Percentiles rank a stretch among this genome's conserved stretches.
These are phyloP conservation scores for Cheilosia grossa DNA, from an alignment of 2,888 invertebrate genomes.

Conservation along the genomic window DNA sequence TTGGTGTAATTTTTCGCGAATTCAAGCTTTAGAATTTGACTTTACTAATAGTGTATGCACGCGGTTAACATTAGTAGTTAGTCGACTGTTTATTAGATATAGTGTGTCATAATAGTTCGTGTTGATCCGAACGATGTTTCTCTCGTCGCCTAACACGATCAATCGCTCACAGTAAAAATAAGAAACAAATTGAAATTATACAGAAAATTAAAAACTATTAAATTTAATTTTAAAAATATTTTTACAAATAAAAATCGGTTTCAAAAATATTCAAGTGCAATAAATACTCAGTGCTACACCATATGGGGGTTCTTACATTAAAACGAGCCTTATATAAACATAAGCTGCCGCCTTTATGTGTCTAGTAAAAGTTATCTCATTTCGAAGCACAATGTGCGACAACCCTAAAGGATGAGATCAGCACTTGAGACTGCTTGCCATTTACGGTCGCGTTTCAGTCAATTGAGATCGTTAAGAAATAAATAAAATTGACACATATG, in stretches of 20 bases:
- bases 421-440: conserved; percentile 63
- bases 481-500: not conserved
- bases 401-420: conserved; percentile 71
- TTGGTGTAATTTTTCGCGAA: conserved; percentile 72
- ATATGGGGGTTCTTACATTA: not conserved
- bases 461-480: conserved; percentile 61
- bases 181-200: conserved; percentile 17
- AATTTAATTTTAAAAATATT: conserved; percentile 35
- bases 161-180: conserved; percentile 16
- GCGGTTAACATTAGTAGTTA: conserved; percentile 77
- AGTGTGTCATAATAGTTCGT: conserved; percentile 76
- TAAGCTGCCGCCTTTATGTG: not conserved
- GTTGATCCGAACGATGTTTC: conserved; percentile 60
- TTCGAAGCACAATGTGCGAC: conserved; percentile 34
- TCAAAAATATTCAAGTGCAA: conserved; percentile 56
- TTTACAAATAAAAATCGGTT: conserved; percentile 6
- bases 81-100: conserved; percentile 77
- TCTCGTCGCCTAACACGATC: conserved; percentile 53
- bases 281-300: conserved; percentile 61
- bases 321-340: not conserved
- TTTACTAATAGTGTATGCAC: conserved; percentile 77
- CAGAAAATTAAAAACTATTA: conserved; percentile 32
- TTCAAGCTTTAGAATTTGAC: conserved; percentile 75
- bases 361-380: not conserved
- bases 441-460: conserved; percentile 58